A percentile compares a stretch with the other conserved stretches of the same genome.
Conservation (phyloP, 2,113 vertebrate species). For the Opisthocomus hoazin region DNA sequence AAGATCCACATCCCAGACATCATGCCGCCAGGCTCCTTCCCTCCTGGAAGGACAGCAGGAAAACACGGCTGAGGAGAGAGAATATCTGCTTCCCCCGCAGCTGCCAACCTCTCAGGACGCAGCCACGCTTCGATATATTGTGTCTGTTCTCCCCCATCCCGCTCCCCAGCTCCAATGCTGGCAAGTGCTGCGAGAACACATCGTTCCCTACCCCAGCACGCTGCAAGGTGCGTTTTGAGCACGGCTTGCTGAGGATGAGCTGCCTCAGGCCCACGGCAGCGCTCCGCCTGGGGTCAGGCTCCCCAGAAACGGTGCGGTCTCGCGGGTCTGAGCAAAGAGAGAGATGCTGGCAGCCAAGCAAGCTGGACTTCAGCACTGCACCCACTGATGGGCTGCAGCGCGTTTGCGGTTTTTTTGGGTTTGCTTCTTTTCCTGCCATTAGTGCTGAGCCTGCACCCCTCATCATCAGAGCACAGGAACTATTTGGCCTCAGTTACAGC, state of each 20-base stretch:
- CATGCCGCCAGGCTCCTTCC: background rate
- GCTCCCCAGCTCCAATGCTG: background rate
- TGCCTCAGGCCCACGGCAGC: background rate
- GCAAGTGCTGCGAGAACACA: fast-evolving
- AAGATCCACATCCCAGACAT: background rate
- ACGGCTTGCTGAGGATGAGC: background rate
- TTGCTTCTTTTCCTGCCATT: background rate
- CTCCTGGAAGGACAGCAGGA: background rate
- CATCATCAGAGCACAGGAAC: background rate
- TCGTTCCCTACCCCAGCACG: background rate
- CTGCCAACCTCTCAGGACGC: background rate
- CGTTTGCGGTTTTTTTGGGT: background rate
- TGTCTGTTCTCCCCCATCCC: background rate
- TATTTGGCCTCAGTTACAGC: background rate
- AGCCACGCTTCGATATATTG: background rate
- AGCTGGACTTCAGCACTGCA: background rate
- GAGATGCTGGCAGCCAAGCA: background rate
- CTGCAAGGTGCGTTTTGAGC: background rate
- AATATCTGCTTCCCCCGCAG: background rate
- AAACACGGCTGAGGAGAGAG: background rate
- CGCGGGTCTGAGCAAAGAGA: background rate
- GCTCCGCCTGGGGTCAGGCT: background rate
- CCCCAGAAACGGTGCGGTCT: background rate
- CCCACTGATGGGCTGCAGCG: background rate
- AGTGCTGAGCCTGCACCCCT: background rate